Evolutionary conservation across 2,888 invertebrate species (phyloP), one percentile per base, ranked within the genome.

Genomic region (Limulus polyphemus): DNA sequence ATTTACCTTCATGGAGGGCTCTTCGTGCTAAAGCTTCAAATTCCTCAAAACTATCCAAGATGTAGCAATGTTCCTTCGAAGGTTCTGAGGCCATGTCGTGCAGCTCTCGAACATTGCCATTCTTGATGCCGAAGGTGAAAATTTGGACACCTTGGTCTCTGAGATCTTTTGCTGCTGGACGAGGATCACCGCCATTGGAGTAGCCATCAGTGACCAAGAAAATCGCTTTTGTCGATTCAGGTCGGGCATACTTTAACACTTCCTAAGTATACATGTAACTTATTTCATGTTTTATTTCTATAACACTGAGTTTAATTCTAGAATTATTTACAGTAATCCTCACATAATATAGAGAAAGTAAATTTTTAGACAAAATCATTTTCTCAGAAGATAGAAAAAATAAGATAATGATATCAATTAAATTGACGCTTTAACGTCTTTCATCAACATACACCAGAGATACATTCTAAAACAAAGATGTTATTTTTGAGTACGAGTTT

Each of bases 191-290:
- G 1, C 84, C 84, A 72, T 84, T 85, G 10, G 84, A 84, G 72
- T 83, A 85, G 13, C 85, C 85, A 71, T 86, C 85, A 1, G 85
- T 85, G 67, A 86, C 81, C 5, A 86, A 75, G 70, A 86, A 84
- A 11, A 86, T 77, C 0, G 83, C 82, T 72, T 84, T 84, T 67
- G 77, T 70, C 0, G 77, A 80, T 56, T 72, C 71, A 5, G 67
- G 69, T 11, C 77, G 70, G 0, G 75, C 70, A 11, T 70, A 67
- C 32, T 67, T 64, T 47, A 77, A 65, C 2, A 77, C 73, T 68
- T 71, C 68, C 77, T 77, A 32, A 32, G 32, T 32, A 32, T 32
- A 1, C 5, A 32, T 32, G 32, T 32, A 32, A 32, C 3, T 32
- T 32, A 32, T 32, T 32, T 32, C 32, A 32, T 32, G 32, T 32